Evolutionary conservation across 1,140 invertebrate species (phyloP).

Genomic region (Yoshiicerus persimilis): DNA sequence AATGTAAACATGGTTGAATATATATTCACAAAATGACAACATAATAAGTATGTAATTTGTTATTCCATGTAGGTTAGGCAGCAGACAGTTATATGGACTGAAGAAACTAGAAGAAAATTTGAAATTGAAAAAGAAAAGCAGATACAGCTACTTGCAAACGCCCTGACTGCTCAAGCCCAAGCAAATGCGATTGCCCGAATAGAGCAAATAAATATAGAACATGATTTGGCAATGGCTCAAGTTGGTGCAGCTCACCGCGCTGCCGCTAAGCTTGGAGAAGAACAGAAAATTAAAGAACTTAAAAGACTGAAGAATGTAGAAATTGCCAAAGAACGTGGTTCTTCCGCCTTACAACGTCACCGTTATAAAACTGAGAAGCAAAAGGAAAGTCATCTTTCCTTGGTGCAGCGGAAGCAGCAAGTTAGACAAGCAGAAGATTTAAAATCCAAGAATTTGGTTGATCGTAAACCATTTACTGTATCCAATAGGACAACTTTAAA

Average conservation of each 20-base stretch:
- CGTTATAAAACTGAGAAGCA: not conserved
- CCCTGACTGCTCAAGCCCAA: conserved; percentile 16
- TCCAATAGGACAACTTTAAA: not conserved
- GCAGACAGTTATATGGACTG: conserved; percentile 34
- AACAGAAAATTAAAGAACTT: not conserved
- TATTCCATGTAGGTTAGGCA: conserved; percentile 28
- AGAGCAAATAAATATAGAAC: conserved; percentile 28
- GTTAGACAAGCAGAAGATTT: conserved; percentile 26
- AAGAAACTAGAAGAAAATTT: conserved; percentile 12
- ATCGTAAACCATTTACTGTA: not conserved
- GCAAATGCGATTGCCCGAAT: conserved; percentile 3
- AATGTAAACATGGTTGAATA: too few relatives aligned
- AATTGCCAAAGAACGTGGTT: not conserved
- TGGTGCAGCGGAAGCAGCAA: not conserved
- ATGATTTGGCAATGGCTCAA: conserved; percentile 40
- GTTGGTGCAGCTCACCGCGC: conserved; percentile 40
- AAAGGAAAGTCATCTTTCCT: not conserved
- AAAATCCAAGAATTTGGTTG: conserved; percentile 17
- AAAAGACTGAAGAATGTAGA: not conserved
- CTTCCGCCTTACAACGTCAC: not conserved
- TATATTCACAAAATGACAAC: too few relatives aligned
- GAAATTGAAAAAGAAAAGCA: conserved; percentile 30
- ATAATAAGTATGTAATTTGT: not conserved
- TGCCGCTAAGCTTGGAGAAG: conserved; percentile 1
- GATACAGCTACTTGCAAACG: conserved; percentile 18